Conservation (phyloP, 1,140 invertebrate species). For the Drosophila nasuta region DNA sequence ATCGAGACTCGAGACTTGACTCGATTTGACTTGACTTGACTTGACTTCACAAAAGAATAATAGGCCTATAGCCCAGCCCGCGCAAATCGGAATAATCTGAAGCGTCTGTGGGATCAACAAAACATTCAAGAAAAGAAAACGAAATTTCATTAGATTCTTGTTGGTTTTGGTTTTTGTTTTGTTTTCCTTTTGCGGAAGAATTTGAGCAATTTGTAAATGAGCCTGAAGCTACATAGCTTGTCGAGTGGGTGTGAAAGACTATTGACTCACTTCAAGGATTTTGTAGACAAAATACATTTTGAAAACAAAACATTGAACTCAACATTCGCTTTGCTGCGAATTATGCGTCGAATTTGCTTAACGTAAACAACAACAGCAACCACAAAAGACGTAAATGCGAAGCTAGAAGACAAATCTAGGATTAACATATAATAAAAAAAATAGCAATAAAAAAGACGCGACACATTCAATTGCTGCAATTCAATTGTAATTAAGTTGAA, state of each 20-base stretch:
- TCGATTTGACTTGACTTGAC: constrained; percentile 22
- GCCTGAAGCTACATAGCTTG: constrained; percentile 6
- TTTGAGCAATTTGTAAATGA: constrained; percentile 78
- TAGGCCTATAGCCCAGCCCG: constrained; percentile 50
- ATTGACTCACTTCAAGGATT: constrained; percentile 78
- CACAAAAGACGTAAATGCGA: constrained; percentile 22
- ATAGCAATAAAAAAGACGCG: constrained; percentile 36
- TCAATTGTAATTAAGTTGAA: constrained; percentile 63
- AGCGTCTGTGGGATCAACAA: constrained; percentile 47
- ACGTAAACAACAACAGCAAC: constrained; percentile 41
- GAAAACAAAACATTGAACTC: constrained; percentile 81
- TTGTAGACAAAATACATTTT: constrained; percentile 60
- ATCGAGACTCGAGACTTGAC: no score
- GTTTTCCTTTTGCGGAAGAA: constrained; percentile 70
- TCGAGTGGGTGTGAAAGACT: constrained; percentile 40
- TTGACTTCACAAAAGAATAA: constrained; percentile 10
- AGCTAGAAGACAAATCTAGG: not conserved
- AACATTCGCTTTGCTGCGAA: constrained; percentile 15
- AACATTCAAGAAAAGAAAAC: constrained; percentile 49
- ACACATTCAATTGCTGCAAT: constrained; percentile 29
- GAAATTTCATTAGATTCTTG: constrained; percentile 34
- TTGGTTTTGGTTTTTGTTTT: constrained; percentile 34
- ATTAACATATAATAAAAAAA: not conserved
- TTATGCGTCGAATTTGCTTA: constrained; percentile 63
- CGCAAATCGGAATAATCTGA: constrained; percentile 36